phyloP scores from a whole-genome alignment of 2,113 vertebrate genomes.

The Thunnus thynnus region DNA sequence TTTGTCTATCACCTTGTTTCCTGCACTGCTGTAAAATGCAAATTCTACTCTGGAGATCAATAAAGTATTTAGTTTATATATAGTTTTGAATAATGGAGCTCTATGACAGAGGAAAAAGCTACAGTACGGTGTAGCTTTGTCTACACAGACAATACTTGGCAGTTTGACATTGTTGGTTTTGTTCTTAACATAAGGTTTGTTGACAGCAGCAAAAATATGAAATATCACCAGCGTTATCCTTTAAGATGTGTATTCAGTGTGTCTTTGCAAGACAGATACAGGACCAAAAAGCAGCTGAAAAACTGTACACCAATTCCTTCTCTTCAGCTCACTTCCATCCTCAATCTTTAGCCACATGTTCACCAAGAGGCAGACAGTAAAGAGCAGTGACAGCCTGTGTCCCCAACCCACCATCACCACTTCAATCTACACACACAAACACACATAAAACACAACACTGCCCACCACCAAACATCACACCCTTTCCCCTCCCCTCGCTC shows the following conservation, averaged over 20 bases:
- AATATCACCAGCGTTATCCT: background rate
- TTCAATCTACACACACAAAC: slow-evolving; percentile 52
- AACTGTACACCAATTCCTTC: slow-evolving; percentile 3
- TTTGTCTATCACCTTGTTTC: too few relatives aligned
- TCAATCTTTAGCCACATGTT: slow-evolving; percentile 28
- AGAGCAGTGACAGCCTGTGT: slow-evolving; percentile 67
- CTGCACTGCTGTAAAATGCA: too few relatives aligned
- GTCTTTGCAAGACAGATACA: slow-evolving; percentile 10
- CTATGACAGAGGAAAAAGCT: too few relatives aligned
- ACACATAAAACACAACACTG: slow-evolving; percentile 65
- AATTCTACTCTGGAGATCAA: too few relatives aligned
- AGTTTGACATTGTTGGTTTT: background rate
- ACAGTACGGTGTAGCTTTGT: too few relatives aligned
- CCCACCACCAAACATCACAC: slow-evolving; percentile 76
- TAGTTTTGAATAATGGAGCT: too few relatives aligned
- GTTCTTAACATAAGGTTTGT: background rate
- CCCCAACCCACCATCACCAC: slow-evolving; percentile 50
- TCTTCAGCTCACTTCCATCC: slow-evolving; percentile 31
- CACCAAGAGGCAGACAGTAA: slow-evolving; percentile 59
- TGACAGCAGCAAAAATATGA: too few relatives aligned
- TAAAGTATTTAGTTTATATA: too few relatives aligned
- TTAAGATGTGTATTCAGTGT: background rate
- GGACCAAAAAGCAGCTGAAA: background rate
- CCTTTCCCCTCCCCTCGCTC: slow-evolving; percentile 50
- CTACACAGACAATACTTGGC: too few relatives aligned